Conservation (phyloP, 2,113 vertebrate genomes). For the Eurystomus gularis region DNA sequence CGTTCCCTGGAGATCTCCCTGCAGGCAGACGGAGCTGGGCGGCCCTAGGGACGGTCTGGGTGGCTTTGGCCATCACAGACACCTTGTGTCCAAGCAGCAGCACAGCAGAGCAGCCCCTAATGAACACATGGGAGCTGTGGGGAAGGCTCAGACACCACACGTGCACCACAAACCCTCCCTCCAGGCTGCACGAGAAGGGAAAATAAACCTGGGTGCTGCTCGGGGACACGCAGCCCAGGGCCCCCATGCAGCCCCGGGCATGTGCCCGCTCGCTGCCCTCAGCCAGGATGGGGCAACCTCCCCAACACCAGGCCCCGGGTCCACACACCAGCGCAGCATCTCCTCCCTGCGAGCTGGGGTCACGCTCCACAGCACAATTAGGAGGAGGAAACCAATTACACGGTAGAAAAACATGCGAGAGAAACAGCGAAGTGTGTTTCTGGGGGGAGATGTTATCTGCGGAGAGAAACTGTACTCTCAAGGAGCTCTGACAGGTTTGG, state of each 20-base stretch:
- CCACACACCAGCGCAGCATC: background rate
- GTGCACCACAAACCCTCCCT: background rate
- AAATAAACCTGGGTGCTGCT: background rate
- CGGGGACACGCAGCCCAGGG: background rate
- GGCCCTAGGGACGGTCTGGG: background rate
- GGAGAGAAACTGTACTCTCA: background rate
- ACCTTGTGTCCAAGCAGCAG: rapidly evolving
- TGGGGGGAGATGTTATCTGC: background rate
- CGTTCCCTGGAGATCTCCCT: no score
- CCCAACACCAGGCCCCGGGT: rapidly evolving
- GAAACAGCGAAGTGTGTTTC: background rate
- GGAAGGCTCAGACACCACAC: background rate
- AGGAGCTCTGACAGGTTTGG: background rate
- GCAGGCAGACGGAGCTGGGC: background rate
- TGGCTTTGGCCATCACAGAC: background rate
- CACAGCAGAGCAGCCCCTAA: background rate
- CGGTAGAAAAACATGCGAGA: background rate
- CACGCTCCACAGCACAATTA: background rate
- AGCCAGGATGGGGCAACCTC: background rate
- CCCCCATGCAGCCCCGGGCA: background rate
- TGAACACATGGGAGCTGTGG: rapidly evolving
- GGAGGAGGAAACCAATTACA: background rate
- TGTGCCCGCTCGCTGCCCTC: rapidly evolving
- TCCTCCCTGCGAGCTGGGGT: background rate
- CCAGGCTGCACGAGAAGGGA: background rate